Evolutionary conservation across 2,888 invertebrate genomes (phyloP).

Genomic region (Nemoura dubitans): DNA sequence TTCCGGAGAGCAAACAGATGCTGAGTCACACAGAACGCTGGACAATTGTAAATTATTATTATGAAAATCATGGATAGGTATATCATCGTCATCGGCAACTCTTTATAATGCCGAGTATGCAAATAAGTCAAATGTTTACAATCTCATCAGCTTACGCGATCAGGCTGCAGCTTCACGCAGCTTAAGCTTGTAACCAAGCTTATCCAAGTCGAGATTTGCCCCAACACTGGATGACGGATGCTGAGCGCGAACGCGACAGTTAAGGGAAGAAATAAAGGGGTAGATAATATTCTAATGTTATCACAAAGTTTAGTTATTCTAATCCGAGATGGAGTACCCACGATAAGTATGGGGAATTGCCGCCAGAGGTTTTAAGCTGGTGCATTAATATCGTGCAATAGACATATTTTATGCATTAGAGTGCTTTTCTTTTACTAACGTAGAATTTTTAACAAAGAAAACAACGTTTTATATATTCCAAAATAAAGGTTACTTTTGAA

Average conservation of each 20-base stretch:
- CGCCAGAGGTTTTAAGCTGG: background rate
- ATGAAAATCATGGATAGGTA: slow-evolving; percentile 13
- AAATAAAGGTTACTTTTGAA: background rate
- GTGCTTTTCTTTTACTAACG: background rate
- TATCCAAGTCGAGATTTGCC: background rate
- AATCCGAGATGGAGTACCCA: background rate
- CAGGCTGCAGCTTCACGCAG: background rate
- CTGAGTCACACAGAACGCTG: too few relatives aligned
- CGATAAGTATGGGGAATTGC: background rate
- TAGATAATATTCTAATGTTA: background rate
- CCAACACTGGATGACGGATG: background rate
- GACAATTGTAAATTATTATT: too few relatives aligned
- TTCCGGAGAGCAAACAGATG: too few relatives aligned
- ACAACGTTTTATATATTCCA: background rate
- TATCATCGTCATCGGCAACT: background rate
- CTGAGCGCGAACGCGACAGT: background rate
- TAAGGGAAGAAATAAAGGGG: background rate
- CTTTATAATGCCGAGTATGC: slow-evolving; percentile 22
- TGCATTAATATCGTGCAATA: background rate
- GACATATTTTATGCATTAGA: background rate
- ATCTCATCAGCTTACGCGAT: slow-evolving; percentile 23
- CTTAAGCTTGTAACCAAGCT: background rate
- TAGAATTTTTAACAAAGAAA: background rate
- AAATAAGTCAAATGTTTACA: slow-evolving; percentile 15
- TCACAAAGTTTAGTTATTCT: slow-evolving; percentile 2